phyloP scores from a whole-genome alignment of 2,888 invertebrate genomes.

The Diarsia mendica region DNA sequence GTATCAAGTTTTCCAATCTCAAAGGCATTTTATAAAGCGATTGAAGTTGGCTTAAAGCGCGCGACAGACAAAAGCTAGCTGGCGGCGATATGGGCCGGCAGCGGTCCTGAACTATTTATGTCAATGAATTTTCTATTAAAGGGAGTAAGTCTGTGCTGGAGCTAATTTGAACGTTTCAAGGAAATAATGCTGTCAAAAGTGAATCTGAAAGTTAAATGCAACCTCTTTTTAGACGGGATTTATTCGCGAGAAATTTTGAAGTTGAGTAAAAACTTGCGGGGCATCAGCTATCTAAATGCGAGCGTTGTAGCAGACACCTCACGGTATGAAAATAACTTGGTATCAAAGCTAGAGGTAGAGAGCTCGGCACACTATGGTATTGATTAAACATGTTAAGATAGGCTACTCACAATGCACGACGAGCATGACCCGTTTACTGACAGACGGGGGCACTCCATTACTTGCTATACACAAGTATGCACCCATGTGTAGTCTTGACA shows the following conservation, averaged over 20 bases:
- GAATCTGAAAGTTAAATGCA: slow-evolving; percentile 6
- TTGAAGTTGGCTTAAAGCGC: slow-evolving; percentile 54
- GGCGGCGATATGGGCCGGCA: slow-evolving; percentile 28
- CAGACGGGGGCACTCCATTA: slow-evolving; percentile 95
- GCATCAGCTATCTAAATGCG: background rate
- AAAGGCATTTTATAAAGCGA: slow-evolving; percentile 60
- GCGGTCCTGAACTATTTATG: slow-evolving; percentile 31
- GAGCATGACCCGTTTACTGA: slow-evolving; percentile 94
- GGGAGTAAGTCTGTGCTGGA: slow-evolving; percentile 9
- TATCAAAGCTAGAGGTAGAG: background rate
- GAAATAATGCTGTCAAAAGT: background rate
- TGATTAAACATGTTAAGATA: slow-evolving; percentile 5
- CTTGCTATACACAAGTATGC: slow-evolving; percentile 94
- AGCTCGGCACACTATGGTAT: background rate
- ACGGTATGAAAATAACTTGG: background rate
- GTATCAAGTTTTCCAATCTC: slow-evolving; percentile 60
- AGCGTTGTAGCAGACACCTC: background rate
- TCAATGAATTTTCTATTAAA: slow-evolving; percentile 45
- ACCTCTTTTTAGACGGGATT: too few relatives aligned
- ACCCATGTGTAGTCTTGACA: slow-evolving; percentile 94
- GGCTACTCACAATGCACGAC: slow-evolving; percentile 95
- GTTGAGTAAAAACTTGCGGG: background rate
- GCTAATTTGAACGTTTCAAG: slow-evolving; percentile 12
- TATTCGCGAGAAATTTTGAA: background rate
- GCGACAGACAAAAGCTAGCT: slow-evolving; percentile 46